Conservation (phyloP, 2,888 invertebrate genomes). For the Andrena haemorrhoa region DNA sequence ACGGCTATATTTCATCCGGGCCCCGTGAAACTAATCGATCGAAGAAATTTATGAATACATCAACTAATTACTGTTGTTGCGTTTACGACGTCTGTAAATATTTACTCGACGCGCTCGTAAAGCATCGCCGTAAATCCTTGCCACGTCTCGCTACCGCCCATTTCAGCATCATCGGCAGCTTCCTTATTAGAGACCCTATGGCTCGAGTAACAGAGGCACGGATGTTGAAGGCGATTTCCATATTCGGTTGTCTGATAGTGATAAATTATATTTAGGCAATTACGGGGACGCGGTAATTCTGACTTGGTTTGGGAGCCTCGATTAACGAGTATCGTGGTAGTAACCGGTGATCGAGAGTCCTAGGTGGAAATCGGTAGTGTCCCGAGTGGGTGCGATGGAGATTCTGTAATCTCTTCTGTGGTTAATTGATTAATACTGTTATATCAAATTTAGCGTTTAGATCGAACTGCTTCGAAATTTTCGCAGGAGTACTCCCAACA, state of each 20-base stretch:
- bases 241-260: slow-evolving; percentile 19
- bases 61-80: slow-evolving; percentile 45
- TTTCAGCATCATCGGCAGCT: slow-evolving; percentile 36
- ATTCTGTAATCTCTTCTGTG: background rate
- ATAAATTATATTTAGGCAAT: slow-evolving; percentile 28
- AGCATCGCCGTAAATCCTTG: slow-evolving; percentile 44
- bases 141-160: slow-evolving; percentile 15
- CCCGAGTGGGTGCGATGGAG: slow-evolving; percentile 5
- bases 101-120: slow-evolving; percentile 47
- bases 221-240: slow-evolving; percentile 12
- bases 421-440: too few species aligned
- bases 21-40: slow-evolving; percentile 20
- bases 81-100: slow-evolving; percentile 57
- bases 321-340: slow-evolving; percentile 46
- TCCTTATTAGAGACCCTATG: slow-evolving; percentile 33
- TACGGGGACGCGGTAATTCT: slow-evolving; percentile 26
- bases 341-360: slow-evolving; percentile 12
- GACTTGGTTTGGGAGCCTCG: slow-evolving; percentile 10
- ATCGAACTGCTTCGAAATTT: background rate
- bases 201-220: slow-evolving; percentile 15
- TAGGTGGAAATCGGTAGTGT: slow-evolving; percentile 16
- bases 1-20: slow-evolving; percentile 21
- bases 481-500: too few species aligned
- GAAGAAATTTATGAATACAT: slow-evolving; percentile 48
- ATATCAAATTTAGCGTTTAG: background rate